These are phyloP conservation scores for Cabera pusaria DNA, from an alignment of 2,888 invertebrate genomes.

Conservation along the genomic window DNA sequence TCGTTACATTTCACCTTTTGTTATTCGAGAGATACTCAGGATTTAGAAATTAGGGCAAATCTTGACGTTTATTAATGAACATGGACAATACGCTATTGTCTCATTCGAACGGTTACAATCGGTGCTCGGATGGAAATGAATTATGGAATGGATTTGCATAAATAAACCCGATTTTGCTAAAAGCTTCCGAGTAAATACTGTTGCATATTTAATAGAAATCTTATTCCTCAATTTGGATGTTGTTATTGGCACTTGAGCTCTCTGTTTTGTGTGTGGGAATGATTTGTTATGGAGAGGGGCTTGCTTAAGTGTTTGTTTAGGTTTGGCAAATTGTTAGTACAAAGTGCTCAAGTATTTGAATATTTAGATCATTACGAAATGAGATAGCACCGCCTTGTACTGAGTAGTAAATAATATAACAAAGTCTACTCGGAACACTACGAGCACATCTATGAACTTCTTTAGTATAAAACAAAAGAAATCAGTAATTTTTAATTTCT, in stretches of 20 bases:
- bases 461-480: no score
- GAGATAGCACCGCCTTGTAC: no score
- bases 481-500: no score
- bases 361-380: no score
- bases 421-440: no score
- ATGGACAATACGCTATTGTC: conserved; percentile 45
- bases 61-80: conserved; percentile 58
- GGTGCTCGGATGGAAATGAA: conserved; percentile 38
- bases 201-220: conserved; percentile 42
- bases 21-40: conserved; percentile 31
- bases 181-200: conserved; percentile 39
- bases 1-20: conserved; percentile 49
- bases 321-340: not conserved
- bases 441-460: no score
- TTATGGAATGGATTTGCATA: conserved; percentile 50
- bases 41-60: conserved; percentile 39
- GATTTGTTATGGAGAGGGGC: conserved; percentile 10
- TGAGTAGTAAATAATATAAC: no score
- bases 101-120: conserved; percentile 41
- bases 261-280: conserved; percentile 10
- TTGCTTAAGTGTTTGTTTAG: conserved; percentile 6
- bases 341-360: no score
- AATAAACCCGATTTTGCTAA: conserved; percentile 44
- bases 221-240: conserved; percentile 26
- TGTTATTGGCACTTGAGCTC: conserved; percentile 24